Conservation (phyloP, 2,888 invertebrate genomes). For the Phengaris arion region DNA sequence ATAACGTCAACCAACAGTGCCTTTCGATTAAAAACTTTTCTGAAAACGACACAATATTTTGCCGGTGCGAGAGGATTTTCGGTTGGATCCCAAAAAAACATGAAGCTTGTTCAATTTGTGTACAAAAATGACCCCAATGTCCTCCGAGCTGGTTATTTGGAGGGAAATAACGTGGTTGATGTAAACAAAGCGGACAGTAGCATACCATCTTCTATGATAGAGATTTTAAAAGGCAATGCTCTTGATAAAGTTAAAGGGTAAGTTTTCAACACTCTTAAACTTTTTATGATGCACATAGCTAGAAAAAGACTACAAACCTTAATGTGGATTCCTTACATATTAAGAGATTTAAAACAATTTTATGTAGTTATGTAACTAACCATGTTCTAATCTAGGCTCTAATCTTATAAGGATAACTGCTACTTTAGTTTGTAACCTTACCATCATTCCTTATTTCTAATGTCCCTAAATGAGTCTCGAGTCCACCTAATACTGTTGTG, state of each 20-base stretch:
- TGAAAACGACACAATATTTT: constrained; percentile 28
- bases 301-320: not conserved
- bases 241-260: constrained; percentile 59
- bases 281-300: not conserved
- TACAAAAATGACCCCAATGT: constrained; percentile 75
- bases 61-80: constrained; percentile 49
- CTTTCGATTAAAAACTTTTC: constrained; percentile 32
- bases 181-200: constrained; percentile 79
- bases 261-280: constrained; percentile 40
- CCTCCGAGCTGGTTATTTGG: constrained; percentile 84
- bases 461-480: not conserved
- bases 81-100: constrained; percentile 56
- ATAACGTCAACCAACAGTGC: constrained; percentile 50
- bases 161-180: constrained; percentile 82
- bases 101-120: constrained; percentile 87
- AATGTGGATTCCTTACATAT: not conserved
- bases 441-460: no score
- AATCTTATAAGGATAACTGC: no score
- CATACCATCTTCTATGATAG: constrained; percentile 64
- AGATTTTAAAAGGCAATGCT: constrained; percentile 63
- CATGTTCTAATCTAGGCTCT: no score
- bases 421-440: no score
- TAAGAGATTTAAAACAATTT: no score
- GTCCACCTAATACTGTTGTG: not conserved
- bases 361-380: no score